Evolutionary conservation across 2,888 invertebrate genomes (phyloP).

Genomic region (Busseola fusca): DNA sequence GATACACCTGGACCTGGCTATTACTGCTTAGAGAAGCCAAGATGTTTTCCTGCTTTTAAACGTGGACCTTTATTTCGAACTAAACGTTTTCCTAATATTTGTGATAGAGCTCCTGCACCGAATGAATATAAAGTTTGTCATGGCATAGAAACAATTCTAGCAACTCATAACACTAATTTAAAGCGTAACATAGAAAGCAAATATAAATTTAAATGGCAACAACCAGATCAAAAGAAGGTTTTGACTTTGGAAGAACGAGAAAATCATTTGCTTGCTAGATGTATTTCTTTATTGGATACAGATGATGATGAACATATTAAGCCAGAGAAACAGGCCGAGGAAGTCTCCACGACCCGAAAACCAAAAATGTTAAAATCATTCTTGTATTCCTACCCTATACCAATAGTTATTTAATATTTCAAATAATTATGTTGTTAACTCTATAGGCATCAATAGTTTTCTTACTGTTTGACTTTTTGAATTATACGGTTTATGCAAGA

Average conservation of each 20-base stretch:
- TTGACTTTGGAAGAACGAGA: conserved; percentile 71
- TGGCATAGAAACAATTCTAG: conserved; percentile 77
- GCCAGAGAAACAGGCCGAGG: background rate
- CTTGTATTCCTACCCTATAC: conserved; percentile 32
- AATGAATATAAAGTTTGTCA: conserved; percentile 72
- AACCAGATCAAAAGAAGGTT: conserved; percentile 55
- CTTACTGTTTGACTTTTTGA: background rate
- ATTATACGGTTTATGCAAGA: background rate
- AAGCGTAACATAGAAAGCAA: conserved; percentile 72
- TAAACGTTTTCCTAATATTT: conserved; percentile 67
- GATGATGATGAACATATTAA: conserved; percentile 45
- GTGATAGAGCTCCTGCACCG: conserved; percentile 71
- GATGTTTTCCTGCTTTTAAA: conserved; percentile 73
- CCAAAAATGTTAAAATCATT: conserved; percentile 46
- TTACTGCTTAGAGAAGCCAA: conserved; percentile 70
- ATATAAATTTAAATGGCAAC: conserved; percentile 69
- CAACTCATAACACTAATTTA: conserved; percentile 76
- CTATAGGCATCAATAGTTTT: background rate
- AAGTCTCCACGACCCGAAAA: background rate
- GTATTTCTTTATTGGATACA: conserved; percentile 72
- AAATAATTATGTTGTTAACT: too few relatives aligned
- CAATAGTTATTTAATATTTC: conserved; percentile 1
- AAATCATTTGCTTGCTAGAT: conserved; percentile 67
- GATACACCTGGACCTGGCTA: conserved; percentile 78
- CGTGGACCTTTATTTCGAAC: conserved; percentile 74